phyloP scores from a whole-genome alignment of 2,797 vertebrate genomes.

The Orientallactaga sibirica region DNA sequence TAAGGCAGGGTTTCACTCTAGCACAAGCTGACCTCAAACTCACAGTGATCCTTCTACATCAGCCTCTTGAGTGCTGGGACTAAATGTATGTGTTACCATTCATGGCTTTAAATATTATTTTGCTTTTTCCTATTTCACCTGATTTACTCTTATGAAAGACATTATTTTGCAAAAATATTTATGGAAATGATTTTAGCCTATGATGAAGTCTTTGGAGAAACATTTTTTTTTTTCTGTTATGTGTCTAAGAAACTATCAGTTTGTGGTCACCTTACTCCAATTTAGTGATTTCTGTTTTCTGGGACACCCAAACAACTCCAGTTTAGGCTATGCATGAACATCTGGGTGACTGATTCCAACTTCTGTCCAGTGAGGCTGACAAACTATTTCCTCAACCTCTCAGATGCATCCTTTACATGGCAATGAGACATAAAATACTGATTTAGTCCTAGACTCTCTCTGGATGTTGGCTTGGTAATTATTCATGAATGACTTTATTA shows the following conservation, averaged over 20 bases:
- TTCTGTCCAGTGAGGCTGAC: background rate
- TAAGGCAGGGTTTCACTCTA: no score
- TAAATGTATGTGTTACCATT: no score
- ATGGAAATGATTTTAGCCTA: slow-evolving; percentile 29
- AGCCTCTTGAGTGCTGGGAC: no score
- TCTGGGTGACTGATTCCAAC: background rate
- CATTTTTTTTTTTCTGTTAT: slow-evolving; percentile 29
- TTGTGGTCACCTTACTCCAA: slow-evolving; percentile 31
- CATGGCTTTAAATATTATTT: background rate
- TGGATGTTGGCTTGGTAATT: slow-evolving; percentile 35
- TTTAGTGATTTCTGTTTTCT: slow-evolving; percentile 44
- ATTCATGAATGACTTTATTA: background rate
- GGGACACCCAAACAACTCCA: slow-evolving; percentile 19
- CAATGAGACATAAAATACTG: background rate
- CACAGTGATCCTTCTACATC: no score
- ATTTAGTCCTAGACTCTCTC: background rate
- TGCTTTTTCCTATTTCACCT: background rate
- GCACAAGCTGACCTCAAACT: no score
- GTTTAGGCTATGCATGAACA: background rate
- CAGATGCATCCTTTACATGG: background rate
- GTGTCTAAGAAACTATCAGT: background rate
- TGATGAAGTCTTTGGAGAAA: slow-evolving; percentile 7
- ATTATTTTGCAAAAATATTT: slow-evolving; percentile 45
- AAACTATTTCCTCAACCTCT: background rate
- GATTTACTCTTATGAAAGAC: slow-evolving; percentile 47